Base-by-base conservation (phyloP, 2,113 vertebrate genomes). In the Pyxicephalus adspersus region DNA sequence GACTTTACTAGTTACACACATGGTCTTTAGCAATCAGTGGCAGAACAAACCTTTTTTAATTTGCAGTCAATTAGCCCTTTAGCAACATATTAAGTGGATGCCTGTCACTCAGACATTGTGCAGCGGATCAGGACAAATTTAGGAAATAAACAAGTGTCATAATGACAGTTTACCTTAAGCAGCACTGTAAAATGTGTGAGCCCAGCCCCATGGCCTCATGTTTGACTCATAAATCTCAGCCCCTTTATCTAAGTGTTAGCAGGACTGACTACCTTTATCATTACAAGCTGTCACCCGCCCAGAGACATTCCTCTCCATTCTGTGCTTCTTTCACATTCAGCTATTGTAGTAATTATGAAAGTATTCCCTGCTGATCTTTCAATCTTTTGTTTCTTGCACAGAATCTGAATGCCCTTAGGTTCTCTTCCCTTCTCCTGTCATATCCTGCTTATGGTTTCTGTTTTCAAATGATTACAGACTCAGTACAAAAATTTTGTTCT, bases 301-400 rank as follows among this genome's bases (percentile, higher is more conserved):
- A 81, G 60, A 66, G 68, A 18, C 61, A 57, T 68, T 81, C 17
- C 68, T 68, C 45, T 77, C 34, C 54, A 51, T 81, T 74, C 60
- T 65, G 57, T 73, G 57, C 58, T 18, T 29, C 79, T 74, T 81
- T 81, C 70, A 74, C 74, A 60, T 81, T 66, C 70, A 57, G 70
- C 79, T 57, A 74, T 74, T 81, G 79, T 57, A 81, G 79, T 70
- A 81, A 81, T 81, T 81, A 81, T 81, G 61, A 74, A 58, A 60
- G 65, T 81, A 74, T 81, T 74, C 79, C 79, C 79, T 17, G 45
- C 68, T 81, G 79, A 81, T 81, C 79, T 81, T 81, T 81, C 74
- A 74, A 74, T 81, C 79, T 64, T 81, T 81, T 58, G 50, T 74
- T 74, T 60, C 72, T 81, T 61, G 45, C 80, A 75, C 70, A 74